Evolutionary conservation across 2,888 invertebrate genomes (phyloP).

Genomic region (Stegana nigrithorax): DNA sequence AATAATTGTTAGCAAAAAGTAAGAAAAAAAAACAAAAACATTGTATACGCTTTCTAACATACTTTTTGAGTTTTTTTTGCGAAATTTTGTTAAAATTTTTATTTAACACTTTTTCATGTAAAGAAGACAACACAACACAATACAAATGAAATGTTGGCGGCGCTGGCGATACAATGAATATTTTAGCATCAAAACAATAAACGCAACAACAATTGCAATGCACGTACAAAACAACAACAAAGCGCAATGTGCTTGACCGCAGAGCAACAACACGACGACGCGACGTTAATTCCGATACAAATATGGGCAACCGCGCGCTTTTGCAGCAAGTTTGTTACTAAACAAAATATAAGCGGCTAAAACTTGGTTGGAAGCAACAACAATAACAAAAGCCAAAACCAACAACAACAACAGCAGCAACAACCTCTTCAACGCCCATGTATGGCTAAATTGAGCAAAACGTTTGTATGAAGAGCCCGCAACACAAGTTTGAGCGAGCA

Average conservation of each 20-base stretch:
- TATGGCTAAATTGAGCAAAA: too few species aligned
- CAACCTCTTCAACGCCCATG: not conserved
- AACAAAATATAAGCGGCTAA: constrained; percentile 24
- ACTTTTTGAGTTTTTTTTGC: constrained; percentile 7
- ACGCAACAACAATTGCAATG: constrained; percentile 11
- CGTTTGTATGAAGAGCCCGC: constrained; percentile 12
- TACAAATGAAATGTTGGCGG: too few species aligned
- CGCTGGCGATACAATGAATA: not conserved
- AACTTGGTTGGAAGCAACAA: constrained; percentile 1
- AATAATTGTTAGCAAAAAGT: not conserved
- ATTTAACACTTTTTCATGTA: constrained; percentile 13
- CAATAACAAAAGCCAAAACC: not conserved
- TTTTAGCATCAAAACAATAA: not conserved
- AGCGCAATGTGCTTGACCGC: not conserved
- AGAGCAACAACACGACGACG: not conserved
- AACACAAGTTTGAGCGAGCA: constrained; percentile 8
- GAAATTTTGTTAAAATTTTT: constrained; percentile 10
- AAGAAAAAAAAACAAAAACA: not conserved
- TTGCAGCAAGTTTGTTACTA: constrained; percentile 47
- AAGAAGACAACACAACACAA: not conserved
- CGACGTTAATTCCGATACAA: not conserved
- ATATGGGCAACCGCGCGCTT: constrained; percentile 45
- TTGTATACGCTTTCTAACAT: constrained; percentile 12
- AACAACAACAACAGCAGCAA: not conserved
- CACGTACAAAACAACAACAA: not conserved